phyloP scores from a whole-genome alignment of 2,797 vertebrate genomes.

The Cynodonichthys magdalenae region DNA sequence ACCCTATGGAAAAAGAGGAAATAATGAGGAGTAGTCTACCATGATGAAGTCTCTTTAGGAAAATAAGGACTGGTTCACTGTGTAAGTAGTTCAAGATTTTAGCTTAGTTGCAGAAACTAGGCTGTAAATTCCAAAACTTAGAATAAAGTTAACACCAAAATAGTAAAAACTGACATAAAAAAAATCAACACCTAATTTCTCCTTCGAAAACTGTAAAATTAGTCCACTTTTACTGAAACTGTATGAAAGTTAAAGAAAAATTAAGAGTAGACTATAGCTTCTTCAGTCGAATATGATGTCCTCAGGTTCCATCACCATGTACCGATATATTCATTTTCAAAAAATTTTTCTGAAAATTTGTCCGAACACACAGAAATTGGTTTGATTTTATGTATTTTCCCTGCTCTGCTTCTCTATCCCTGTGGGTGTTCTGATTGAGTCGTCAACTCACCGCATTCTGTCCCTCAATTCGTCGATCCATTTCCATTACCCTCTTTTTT shows the following conservation, averaged over 20 bases:
- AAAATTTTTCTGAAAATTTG: constrained; percentile 14
- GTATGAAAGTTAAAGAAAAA: no score
- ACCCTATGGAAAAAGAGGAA: no score
- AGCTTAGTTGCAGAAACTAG: constrained; percentile 25
- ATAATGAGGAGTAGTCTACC: no score
- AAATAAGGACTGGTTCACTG: constrained; percentile 35
- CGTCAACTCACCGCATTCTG: no score
- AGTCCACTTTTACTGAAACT: no score
- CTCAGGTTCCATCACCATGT: no score
- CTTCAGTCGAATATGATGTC: not conserved
- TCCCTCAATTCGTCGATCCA: no score
- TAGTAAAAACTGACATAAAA: not conserved
- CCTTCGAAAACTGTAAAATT: not conserved
- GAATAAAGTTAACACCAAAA: not conserved
- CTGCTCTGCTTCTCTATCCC: constrained; percentile 20
- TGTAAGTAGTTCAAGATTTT: constrained; percentile 39
- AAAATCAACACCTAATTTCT: not conserved
- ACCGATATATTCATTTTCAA: not conserved
- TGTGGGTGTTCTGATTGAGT: constrained; percentile 53
- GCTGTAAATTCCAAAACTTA: not conserved
- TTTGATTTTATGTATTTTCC: constrained; percentile 25
- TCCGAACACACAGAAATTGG: not conserved
- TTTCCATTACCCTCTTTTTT: no score
- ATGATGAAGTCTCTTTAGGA: constrained; percentile 10
- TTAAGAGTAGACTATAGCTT: not conserved